phyloP scores from a whole-genome alignment of 2,888 invertebrate genomes.

The Mesoligia furuncula region DNA sequence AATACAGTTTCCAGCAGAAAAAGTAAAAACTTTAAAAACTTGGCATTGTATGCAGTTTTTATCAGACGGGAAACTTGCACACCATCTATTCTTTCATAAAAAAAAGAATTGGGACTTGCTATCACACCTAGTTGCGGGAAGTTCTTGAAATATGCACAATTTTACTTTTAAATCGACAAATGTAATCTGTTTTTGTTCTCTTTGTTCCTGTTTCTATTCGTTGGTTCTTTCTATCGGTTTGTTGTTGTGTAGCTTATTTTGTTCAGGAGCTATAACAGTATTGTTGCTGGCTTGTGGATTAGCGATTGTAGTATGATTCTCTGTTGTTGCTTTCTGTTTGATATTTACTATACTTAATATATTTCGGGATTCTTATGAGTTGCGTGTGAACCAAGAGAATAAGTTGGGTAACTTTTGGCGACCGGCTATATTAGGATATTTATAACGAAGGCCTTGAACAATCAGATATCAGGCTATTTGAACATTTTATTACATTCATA shows the following conservation, averaged over 20 bases:
- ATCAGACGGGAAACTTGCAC: conserved; percentile 58
- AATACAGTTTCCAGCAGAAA: conserved; percentile 59
- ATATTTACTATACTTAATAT: background rate
- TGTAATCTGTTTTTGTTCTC: conserved; percentile 59
- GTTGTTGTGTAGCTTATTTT: conserved; percentile 44
- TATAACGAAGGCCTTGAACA: background rate
- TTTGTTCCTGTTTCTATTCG: conserved; percentile 31
- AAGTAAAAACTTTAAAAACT: conserved; percentile 63
- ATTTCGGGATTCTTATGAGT: conserved; percentile 1
- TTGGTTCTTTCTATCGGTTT: conserved; percentile 37
- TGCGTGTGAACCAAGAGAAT: too few relatives aligned
- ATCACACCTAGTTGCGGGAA: conserved; percentile 65
- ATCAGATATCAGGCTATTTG: background rate
- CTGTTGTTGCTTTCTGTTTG: conserved; percentile 21
- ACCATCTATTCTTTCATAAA: conserved; percentile 63
- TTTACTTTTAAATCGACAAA: conserved; percentile 67
- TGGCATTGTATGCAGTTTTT: conserved; percentile 65
- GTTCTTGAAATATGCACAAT: conserved; percentile 60
- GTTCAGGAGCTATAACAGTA: conserved; percentile 30
- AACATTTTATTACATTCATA: background rate
- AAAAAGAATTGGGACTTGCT: conserved; percentile 54
- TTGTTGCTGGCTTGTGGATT: conserved; percentile 37
- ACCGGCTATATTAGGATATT: background rate
- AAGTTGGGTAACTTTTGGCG: background rate
- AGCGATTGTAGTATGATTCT: conserved; percentile 17